Base-by-base conservation (phyloP, 2,113 vertebrate genomes). In the Eulemur rufifrons region DNA sequence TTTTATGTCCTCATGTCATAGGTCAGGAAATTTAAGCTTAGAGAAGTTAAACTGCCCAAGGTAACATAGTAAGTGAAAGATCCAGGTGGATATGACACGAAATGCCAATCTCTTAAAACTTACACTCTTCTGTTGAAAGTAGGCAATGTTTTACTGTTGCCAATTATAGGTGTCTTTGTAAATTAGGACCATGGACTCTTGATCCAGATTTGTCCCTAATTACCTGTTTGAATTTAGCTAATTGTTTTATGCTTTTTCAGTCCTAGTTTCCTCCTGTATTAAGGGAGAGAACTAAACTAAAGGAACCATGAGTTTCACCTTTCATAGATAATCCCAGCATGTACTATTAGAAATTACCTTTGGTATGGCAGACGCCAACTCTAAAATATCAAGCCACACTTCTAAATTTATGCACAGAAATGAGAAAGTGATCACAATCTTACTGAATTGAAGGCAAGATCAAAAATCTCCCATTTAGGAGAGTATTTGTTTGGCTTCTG, bases 401-500 rank as follows among this genome's bases (percentile, higher is more conserved):
- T 96, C 47, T 86, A 47, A 89, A 95, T 95, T 91, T 20, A 78
- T 23, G 12, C 63, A 42, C 47, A 96, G 47, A 92, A 80, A 63
- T 69, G 42, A 94, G 47, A 93, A 96, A 64, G 8, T 39, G 2
- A 78, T 73, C 14, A 69, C 8, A 91, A 77, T 6, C 39, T 94
- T 91, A 73, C 3, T 56, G 52, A 85, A 61, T 27, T 6, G n/a
- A 77, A 34, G 64, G 4, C 3, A 52, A 93, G 64, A 64, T 91
- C 42, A 91, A 93, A 93, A 88, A 63, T 84, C 52, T 89, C 23
- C 50, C 42, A 80, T 59, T 93, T 34, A 89, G 17, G 18, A 86
- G 32, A 94, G n/a, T 39, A 68, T 86, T 96, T 95, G 32, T 97
- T 97, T 45, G 50, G 86, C 10, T 90, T 96, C 42, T 89, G 0